Evolutionary conservation across 2,888 invertebrate genomes (phyloP), one percentile per base, ranked within the genome.

Genomic region (Molanna angustata): DNA sequence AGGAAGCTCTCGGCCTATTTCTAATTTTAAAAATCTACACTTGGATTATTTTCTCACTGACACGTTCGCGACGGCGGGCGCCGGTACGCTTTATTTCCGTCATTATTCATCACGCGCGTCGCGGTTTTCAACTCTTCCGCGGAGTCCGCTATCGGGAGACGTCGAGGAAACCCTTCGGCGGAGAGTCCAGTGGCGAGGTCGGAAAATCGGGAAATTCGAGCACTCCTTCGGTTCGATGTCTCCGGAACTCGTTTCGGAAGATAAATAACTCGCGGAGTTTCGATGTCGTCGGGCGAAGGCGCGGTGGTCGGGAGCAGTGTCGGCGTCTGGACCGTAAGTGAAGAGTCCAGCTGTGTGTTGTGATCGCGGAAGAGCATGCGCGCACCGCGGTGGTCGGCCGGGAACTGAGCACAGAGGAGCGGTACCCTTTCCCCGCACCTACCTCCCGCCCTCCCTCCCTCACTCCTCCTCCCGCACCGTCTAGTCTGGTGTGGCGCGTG

Each of bases 1-100:
- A 33, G 35, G 49, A 47, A 48, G 35, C 48, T 48, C 48, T 37
- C 37, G 49, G 54, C 50, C 50, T 54, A 50, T 50, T 54, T 54
- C 54, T 50, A 54, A 54, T 46, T 49, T 54, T 54, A 54, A 54
- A 49, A 49, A 54, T 50, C 54, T 54, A 54, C 54, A 54, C 49
- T 49, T 41, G 33, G 54, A 50, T 46, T 54, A 46, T 49, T 49
- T 50, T 41, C 54, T 54, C 55, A 48, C 55, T 51, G 51, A 47
- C 55, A 46, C 51, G 51, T 45, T 55, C 55, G 50, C 55, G 54
- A 50, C 54, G 51, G 50, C 55, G 55, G 49, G 46, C 54, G 54
- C 54, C 54, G 54, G 49, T 41, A 22, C 49, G 54, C 54, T 54
- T 49, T 54, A 54, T 54, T 54, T 54, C 54, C 46, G 49, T 50